Evolutionary conservation across 2,888 invertebrate species (phyloP), one percentile per base, ranked within the genome.

Genomic region (Spisula subtruncata): DNA sequence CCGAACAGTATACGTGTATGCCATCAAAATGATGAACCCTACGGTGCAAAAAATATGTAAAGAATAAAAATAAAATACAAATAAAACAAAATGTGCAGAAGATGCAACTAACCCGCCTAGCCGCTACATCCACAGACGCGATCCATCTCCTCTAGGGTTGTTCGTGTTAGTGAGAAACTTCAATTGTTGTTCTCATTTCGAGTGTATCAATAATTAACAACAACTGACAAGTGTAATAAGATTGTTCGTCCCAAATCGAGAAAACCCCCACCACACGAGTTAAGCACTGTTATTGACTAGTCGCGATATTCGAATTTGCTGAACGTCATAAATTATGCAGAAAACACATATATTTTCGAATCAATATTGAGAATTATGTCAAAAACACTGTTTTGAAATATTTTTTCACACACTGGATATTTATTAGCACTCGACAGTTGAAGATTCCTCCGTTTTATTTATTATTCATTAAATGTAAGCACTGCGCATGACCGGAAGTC

Each of bases 401-500:
- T 25, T 51, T 66, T n/a, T 66, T 32, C 32, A 75, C 35, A 32
- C 32, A 75, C 32, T 75, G 16, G 35, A 75, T 25, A 32, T 75
- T 75, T 32, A 32, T 35, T 25, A 75, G 18, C 75, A 32, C 32
- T 75, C 75, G 75, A 75, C 18, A 54, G 51, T 87, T 82, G 71
- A 81, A 71, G 81, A 75, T 82, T 88, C 84, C 48, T 32, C 46
- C 35, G 48, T 41, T 56, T 60, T 84, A 91, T 91, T 71, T 87
- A 91, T 91, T 86, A 91, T 91, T 91, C 89, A 89, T 88, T 86
- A 91, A 71, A 87, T 80, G 81, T 54, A 35, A 80, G 32, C 35
- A 89, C 51, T 87, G 91, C 91, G 91, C 91, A 91, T 60, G 83
- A 85, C 89, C 91, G 91, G 91, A 91, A 89, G 71, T 84, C 20